These are phyloP conservation scores for Boloria euphrosyne DNA, from an alignment of 2,888 invertebrate species.

Conservation along the genomic window DNA sequence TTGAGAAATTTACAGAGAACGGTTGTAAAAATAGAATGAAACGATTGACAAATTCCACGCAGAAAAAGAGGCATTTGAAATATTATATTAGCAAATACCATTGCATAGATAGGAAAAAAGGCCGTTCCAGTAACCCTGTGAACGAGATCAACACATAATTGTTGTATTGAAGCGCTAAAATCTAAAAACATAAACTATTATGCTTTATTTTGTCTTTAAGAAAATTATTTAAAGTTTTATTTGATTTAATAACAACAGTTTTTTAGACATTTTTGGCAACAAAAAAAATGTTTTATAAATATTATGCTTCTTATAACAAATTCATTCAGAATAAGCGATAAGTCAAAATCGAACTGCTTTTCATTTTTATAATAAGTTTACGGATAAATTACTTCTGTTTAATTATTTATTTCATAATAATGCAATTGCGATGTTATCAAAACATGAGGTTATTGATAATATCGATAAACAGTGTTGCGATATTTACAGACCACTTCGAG, in stretches of 20 bases:
- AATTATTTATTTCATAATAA: not conserved
- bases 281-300: too few relatives aligned
- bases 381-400: too few relatives aligned
- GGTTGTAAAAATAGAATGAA: slow-evolving; percentile 1
- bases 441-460: slow-evolving; percentile 6
- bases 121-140: not conserved
- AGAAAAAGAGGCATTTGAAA: not conserved
- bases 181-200: too few relatives aligned
- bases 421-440: slow-evolving; percentile 6
- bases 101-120: slow-evolving; percentile 2
- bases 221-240: too few relatives aligned
- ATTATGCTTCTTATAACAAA: too few relatives aligned
- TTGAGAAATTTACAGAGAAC: slow-evolving; percentile 13
- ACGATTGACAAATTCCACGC: slow-evolving; percentile 10
- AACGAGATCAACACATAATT: slow-evolving; percentile 1
- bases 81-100: not conserved
- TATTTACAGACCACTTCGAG: slow-evolving; percentile 3
- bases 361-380: too few relatives aligned
- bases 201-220: too few relatives aligned
- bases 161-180: too few relatives aligned
- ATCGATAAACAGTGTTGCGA: slow-evolving; percentile 16
- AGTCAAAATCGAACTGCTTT: too few relatives aligned
- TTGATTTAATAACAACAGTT: too few relatives aligned
- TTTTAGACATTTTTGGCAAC: too few relatives aligned
- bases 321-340: too few relatives aligned